These are phyloP conservation scores for Bolinopsis microptera DNA, from an alignment of 37 sponge, comb jelly and placozoan genomes.

Conservation along the genomic window DNA sequence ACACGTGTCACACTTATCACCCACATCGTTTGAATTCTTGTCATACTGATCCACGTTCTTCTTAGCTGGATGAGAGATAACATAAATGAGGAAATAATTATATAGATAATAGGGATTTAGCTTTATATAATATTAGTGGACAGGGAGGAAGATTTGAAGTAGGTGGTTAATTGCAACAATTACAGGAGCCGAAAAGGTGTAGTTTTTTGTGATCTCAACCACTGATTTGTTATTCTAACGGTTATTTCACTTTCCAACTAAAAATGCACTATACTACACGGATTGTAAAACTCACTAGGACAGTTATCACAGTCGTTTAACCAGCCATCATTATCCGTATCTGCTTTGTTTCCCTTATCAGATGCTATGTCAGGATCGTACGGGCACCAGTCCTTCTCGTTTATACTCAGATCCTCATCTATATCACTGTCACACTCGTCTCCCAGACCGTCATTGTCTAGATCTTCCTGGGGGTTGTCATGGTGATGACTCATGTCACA, in stretches of 20 bases:
- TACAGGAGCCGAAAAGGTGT: too few species aligned
- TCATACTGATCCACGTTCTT: constrained; percentile 15
- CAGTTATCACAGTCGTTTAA: constrained; percentile 40
- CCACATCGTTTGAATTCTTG: not conserved
- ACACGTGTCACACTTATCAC: not conserved
- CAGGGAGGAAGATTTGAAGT: too few species aligned
- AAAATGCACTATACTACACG: too few species aligned
- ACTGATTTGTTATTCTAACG: too few species aligned
- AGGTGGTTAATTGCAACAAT: too few species aligned
- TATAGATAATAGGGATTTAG: too few species aligned
- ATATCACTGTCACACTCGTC: constrained; percentile 54
- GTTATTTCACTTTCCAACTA: too few species aligned
- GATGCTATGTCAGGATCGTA: not conserved
- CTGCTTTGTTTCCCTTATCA: not conserved
- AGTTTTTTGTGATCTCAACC: too few species aligned
- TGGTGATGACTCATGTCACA: too few species aligned
- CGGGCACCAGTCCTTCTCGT: constrained; percentile 1
- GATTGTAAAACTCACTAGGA: constrained; percentile 14
- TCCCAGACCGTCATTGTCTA: not conserved
- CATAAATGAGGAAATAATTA: too few species aligned
- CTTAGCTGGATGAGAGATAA: not conserved
- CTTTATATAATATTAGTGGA: too few species aligned
- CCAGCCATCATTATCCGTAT: constrained; percentile 14
- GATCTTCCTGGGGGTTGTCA: constrained; percentile 37
- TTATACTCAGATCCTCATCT: not conserved